A percentile compares a stretch with the other conserved stretches of the same genome.
Conservation (phyloP, 2,113 vertebrate species). For the Platichthys stellatus region DNA sequence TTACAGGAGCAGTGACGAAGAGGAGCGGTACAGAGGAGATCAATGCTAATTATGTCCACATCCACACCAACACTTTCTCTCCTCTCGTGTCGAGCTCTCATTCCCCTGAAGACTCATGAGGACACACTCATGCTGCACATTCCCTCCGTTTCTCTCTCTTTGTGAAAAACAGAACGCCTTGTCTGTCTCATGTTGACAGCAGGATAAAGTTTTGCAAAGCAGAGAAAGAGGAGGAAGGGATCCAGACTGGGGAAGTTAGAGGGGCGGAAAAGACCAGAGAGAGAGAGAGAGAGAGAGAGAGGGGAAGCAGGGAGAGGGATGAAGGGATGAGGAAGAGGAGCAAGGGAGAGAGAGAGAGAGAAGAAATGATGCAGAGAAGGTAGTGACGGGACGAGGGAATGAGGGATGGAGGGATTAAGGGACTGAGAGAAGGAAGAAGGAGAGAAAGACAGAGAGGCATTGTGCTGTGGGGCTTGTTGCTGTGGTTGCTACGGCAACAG, state of each 20-base stretch:
- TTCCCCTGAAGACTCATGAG: neutral
- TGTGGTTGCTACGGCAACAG: conserved; percentile 64
- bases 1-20: conserved; percentile 1
- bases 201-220: conserved; percentile 15
- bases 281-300: neutral
- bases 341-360: neutral
- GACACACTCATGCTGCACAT: conserved; percentile 2
- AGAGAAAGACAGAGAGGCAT: conserved; percentile 73
- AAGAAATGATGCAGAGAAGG: conserved; percentile 20
- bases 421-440: conserved; percentile 47
- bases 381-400: conserved; percentile 49
- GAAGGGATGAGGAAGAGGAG: conserved; percentile 11
- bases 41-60: conserved; percentile 11
- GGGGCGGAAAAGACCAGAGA: conserved; percentile 13
- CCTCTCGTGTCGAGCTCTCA: neutral
- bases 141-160: conserved; percentile 3
- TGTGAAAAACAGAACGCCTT: conserved; percentile 1
- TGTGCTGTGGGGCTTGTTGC: conserved; percentile 75
- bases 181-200: conserved; percentile 38
- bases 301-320: conserved; percentile 28
- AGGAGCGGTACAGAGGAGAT: neutral
- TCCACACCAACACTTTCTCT: neutral
- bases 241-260: too few species aligned
- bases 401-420: conserved; percentile 58
- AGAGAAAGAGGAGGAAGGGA: conserved; percentile 14